Evolutionary conservation across 2,797 vertebrate genomes (phyloP), one percentile per base, ranked within the genome.

Genomic region (Denticeps clupeoides): DNA sequence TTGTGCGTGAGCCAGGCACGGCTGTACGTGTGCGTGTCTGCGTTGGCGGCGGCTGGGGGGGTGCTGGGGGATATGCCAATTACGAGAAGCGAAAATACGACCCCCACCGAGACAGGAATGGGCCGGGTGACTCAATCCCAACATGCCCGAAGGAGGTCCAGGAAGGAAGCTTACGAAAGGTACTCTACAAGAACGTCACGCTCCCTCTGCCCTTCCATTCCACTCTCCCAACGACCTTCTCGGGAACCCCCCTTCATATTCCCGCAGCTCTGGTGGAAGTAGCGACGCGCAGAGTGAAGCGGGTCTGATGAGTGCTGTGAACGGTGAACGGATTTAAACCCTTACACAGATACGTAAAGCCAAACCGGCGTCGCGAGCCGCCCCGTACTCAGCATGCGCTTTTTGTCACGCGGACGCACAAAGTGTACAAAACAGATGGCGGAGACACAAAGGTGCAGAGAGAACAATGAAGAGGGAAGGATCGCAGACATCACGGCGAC

Each of bases 401-500:
- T 35, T 7, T 35, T 12, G 32, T 32, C 28, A 12, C 31, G n/a
- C 3, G 13, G 15, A 9, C 10, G 11, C 4, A 21, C 18, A 38
- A 8, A 21, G 9, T 19, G 4, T n/a, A 19, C 9, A 38, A 38
- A 11, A 18, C 35, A 38, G 35, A 38, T 11, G 35, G 35, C 4
- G 2, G 16, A 35, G 2, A 5, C 24, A 25, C 7, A 5, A 40
- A 27, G 24, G 26, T 11, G 22, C 7, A 11, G 46, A 37, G 4
- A 28, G 47, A 27, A 28, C 47, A 49, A 22, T 37, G 11, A 45
- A 16, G 11, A 10, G 41, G 15, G 19, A 51, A 37, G 37, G 29
- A 11, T 42, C 37, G 47, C 22, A 47, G 29, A 33, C 49, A 33
- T 4, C 16, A 9, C 44, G 7, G 26, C 46, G 12, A 47, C 55